These are phyloP conservation scores for Blomia tropicalis DNA, from an alignment of 2,888 invertebrate species.

Conservation along the genomic window DNA sequence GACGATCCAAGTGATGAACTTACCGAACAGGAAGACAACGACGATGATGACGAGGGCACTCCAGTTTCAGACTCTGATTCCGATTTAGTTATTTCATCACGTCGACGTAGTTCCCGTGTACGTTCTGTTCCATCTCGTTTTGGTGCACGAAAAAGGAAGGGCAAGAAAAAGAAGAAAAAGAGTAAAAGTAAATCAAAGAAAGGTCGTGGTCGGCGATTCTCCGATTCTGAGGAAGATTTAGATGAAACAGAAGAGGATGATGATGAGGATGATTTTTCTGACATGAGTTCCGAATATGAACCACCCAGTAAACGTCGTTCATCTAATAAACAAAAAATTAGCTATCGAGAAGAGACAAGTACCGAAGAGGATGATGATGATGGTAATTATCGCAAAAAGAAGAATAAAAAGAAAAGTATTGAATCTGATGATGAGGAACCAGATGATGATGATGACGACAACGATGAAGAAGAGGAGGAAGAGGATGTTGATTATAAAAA, in stretches of 20 bases:
- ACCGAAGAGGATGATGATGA: conserved; percentile 23
- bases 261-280: background rate
- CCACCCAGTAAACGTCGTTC: conserved; percentile 6
- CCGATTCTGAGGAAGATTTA: conserved; percentile 1
- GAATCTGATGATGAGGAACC: conserved; percentile 25
- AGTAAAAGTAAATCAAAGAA: conserved; percentile 6
- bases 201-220: background rate
- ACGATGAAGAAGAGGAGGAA: conserved; percentile 20
- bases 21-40: conserved; percentile 7
- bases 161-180: conserved; percentile 16
- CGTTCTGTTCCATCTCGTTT: background rate
- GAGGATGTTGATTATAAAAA: background rate
- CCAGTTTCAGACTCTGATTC: conserved; percentile 1
- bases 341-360: conserved; percentile 23
- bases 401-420: background rate
- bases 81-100: background rate
- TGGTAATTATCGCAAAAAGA: background rate
- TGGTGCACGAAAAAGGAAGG: background rate
- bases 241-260: background rate
- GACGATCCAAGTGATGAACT: conserved; percentile 20
- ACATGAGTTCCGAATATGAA: conserved; percentile 18
- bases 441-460: conserved; percentile 23
- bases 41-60: background rate
- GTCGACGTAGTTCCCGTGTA: background rate
- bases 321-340: conserved; percentile 12